Percentiles rank a stretch among this genome's conserved stretches.
These are phyloP conservation scores for Drosophila sordidula DNA, from an alignment of 2,888 invertebrate genomes.

Conservation along the genomic window DNA sequence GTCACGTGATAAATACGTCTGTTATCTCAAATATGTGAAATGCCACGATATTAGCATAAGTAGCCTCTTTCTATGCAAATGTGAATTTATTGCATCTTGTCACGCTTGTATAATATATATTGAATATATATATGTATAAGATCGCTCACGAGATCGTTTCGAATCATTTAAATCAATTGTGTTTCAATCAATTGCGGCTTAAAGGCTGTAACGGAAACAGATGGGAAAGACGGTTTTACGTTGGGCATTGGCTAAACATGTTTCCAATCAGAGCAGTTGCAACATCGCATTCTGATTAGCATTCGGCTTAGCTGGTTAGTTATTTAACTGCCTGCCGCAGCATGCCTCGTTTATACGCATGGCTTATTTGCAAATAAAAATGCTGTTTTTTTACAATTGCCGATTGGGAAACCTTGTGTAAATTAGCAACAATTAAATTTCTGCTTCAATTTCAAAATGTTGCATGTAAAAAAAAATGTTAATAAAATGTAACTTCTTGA, in stretches of 20 bases:
- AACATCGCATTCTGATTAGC: not conserved
- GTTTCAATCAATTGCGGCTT: not conserved
- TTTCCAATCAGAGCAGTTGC: not conserved
- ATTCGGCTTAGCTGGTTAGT: not conserved
- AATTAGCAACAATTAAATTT: no score
- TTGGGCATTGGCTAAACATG: not conserved
- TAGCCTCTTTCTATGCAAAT: slow-evolving; percentile 11
- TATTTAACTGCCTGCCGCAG: not conserved
- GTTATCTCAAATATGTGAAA: not conserved
- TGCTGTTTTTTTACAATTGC: not conserved
- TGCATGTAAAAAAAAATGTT: not conserved
- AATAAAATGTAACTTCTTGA: no score
- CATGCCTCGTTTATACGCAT: no score
- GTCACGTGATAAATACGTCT: not conserved
- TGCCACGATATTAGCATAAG: slow-evolving; percentile 1
- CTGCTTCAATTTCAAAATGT: not conserved
- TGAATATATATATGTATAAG: not conserved
- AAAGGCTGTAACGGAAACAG: not conserved
- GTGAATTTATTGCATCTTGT: slow-evolving; percentile 5
- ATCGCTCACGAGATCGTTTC: slow-evolving; percentile 15
- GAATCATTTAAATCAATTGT: slow-evolving; percentile 11
- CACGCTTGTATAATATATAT: not conserved
- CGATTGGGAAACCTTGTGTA: no score
- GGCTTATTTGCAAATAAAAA: not conserved
- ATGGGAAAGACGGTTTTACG: not conserved